phyloP scores from a whole-genome alignment of 2,888 invertebrate genomes.

The Drosophila mimetica region DNA sequence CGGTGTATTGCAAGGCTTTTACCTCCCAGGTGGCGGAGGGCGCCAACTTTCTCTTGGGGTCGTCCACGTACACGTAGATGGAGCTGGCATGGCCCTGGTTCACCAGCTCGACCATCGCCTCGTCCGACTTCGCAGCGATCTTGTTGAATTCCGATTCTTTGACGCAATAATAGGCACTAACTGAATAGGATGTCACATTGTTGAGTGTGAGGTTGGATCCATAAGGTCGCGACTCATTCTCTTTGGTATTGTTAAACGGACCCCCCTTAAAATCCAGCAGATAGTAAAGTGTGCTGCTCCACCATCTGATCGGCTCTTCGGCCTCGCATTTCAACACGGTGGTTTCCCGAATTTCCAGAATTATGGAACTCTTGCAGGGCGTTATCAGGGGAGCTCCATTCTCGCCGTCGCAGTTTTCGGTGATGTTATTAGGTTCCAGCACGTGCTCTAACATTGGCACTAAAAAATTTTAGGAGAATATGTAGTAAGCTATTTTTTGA shows the following conservation, averaged over 20 bases:
- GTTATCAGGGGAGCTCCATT: slow-evolving; percentile 82
- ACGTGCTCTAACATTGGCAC: slow-evolving; percentile 71
- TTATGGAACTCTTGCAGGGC: slow-evolving; percentile 80
- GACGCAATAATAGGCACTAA: slow-evolving; percentile 87
- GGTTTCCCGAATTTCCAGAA: slow-evolving; percentile 79
- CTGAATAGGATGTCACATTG: slow-evolving; percentile 85
- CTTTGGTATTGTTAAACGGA: slow-evolving; percentile 46
- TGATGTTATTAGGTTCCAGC: slow-evolving; percentile 55
- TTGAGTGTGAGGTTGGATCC: slow-evolving; percentile 85
- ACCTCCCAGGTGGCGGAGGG: slow-evolving; percentile 77
- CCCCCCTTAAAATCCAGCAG: not conserved
- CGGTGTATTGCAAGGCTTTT: slow-evolving; percentile 84
- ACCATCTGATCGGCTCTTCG: slow-evolving; percentile 84
- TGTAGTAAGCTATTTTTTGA: too few species aligned
- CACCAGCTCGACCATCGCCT: slow-evolving; percentile 80
- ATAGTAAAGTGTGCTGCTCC: slow-evolving; percentile 21
- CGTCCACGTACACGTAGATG: slow-evolving; percentile 86
- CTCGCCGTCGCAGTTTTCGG: slow-evolving; percentile 73
- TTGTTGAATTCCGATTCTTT: slow-evolving; percentile 74
- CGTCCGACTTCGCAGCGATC: slow-evolving; percentile 57
- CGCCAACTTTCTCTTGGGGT: slow-evolving; percentile 85
- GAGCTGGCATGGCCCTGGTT: slow-evolving; percentile 82
- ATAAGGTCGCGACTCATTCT: slow-evolving; percentile 77
- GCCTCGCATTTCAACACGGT: slow-evolving; percentile 85
- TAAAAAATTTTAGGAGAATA: slow-evolving; percentile 36